These are phyloP conservation scores for Stenurella melanura DNA, from an alignment of 2,888 invertebrate genomes.

Conservation along the genomic window DNA sequence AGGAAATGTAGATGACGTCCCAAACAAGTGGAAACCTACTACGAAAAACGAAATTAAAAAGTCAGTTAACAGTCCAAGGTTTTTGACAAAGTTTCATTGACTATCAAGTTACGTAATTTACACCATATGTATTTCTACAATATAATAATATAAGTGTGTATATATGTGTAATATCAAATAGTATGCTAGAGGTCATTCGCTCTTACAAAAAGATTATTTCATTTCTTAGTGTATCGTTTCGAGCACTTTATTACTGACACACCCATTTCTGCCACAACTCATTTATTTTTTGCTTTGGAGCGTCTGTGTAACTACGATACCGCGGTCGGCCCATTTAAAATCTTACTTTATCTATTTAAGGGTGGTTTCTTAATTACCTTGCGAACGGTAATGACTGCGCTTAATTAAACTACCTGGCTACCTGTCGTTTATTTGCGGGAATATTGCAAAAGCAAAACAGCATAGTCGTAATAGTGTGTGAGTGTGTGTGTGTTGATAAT, in stretches of 20 bases:
- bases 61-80: too few species aligned
- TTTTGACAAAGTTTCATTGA: too few species aligned
- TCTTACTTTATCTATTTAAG: slow-evolving; percentile 54
- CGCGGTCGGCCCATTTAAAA: slow-evolving; percentile 34
- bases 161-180: slow-evolving; percentile 22
- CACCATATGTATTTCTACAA: too few species aligned
- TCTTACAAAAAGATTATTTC: slow-evolving; percentile 27
- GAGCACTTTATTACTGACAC: slow-evolving; percentile 64
- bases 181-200: slow-evolving; percentile 34
- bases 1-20: too few species aligned
- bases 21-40: too few species aligned
- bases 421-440: slow-evolving; percentile 43
- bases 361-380: slow-evolving; percentile 60
- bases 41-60: too few species aligned
- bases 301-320: slow-evolving; percentile 27
- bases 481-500: slow-evolving; percentile 56
- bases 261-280: slow-evolving; percentile 66
- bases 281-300: slow-evolving; percentile 65
- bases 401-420: slow-evolving; percentile 49
- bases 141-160: background rate
- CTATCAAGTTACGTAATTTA: too few species aligned
- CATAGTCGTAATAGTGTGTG: slow-evolving; percentile 43
- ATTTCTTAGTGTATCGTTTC: slow-evolving; percentile 49
- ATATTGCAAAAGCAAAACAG: slow-evolving; percentile 50
- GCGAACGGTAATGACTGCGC: slow-evolving; percentile 47